Base-by-base conservation (phyloP, 2,888 invertebrate genomes). In the Cheilosia impressa region DNA sequence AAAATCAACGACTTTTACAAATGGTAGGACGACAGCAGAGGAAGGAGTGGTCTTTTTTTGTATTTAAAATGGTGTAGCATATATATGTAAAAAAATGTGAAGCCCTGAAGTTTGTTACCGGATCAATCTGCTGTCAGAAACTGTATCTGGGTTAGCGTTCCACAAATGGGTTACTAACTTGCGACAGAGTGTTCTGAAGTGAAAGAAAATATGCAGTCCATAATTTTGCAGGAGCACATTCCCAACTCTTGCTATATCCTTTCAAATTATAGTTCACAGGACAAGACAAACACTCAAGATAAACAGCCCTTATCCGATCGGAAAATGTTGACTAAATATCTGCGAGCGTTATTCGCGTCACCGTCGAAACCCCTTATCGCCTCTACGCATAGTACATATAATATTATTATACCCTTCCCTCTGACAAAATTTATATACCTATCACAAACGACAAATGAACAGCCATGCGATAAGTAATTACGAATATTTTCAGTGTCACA, bases 361-460 rank as follows among this genome's bases (percentile, higher is more conserved):
- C 13, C 13, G 13, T 38, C 4, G 10, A 13, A 62, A 45, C 45
- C 38, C 69, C 60, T 77, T 63, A 75, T 57, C 75, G 68, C 41
- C 62, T 45, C 10, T 43, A 10, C 22, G 38, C 63, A 19, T 2
- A 73, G 22, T 27, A 6, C 27, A 24, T 43, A 57, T 15, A 66
- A 55, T 60, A 60, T 53, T 53, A 58, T 34, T 68, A 50, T 63
- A 34, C 38, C 41, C 43, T 60, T n/a, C 38, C 24, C 43, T 60
- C n/a, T 41, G 17, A 17, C 19, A 10, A n/a, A 65, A 60, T 57
- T 69, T 55, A 57, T 65, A 45, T 57, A 69, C 50, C 38, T 65
- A 58, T 65, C 43, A 45, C 55, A 24, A 76, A 81, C 76, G 76
- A 65, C 63, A 81, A 76, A 81, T 63, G 81, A 69, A 45, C 75